Conservation (phyloP, 1,140 invertebrate genomes). For the Yoshiicerus persimilis region DNA sequence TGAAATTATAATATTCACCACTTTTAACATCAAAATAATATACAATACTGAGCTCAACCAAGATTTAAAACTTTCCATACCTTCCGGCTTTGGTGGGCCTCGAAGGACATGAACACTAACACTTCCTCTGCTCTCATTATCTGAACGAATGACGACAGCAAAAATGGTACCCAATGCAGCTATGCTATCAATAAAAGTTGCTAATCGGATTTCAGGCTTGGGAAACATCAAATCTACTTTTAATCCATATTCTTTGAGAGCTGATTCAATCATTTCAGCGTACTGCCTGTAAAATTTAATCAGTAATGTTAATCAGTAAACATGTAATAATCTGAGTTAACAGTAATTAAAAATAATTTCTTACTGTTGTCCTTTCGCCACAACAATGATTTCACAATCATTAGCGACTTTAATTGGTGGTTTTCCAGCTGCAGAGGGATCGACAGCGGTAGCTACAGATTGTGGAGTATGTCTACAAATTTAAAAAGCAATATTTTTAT, state of each 20-base stretch:
- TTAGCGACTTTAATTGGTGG: constrained; percentile 56
- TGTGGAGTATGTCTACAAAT: background rate
- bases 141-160: constrained; percentile 80
- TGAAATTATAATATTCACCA: constrained; percentile 52
- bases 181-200: constrained; percentile 83
- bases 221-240: constrained; percentile 84
- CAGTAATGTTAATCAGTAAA: background rate
- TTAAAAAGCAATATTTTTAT: background rate
- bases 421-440: background rate
- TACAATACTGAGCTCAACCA: too few relatives aligned
- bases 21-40: constrained; percentile 10
- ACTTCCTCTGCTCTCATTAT: constrained; percentile 81
- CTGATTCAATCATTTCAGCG: constrained; percentile 81
- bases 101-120: constrained; percentile 88
- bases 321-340: background rate
- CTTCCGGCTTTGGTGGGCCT: constrained; percentile 81
- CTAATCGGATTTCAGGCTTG: constrained; percentile 81
- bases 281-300: constrained; percentile 68
- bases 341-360: constrained; percentile 48
- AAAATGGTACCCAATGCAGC: constrained; percentile 80
- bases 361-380: constrained; percentile 77
- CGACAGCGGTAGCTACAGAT: background rate
- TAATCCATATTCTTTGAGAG: constrained; percentile 76
- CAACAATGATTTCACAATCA: constrained; percentile 85
- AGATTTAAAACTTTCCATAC: background rate